Conservation (phyloP, 1,140 invertebrate genomes). For the Leptinotarsa lineolata region DNA sequence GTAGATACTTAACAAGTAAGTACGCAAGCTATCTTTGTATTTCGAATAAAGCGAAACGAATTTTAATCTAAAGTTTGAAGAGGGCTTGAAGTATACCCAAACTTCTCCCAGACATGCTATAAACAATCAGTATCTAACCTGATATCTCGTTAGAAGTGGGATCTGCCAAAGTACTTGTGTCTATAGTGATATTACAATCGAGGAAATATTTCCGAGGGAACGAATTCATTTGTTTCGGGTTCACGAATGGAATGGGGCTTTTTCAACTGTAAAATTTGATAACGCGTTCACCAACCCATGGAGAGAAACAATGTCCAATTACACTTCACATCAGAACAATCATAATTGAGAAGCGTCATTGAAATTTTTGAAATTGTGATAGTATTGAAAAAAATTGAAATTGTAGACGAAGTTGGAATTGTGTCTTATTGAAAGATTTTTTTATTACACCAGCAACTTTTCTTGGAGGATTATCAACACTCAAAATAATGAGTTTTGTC, state of each 20-base stretch:
- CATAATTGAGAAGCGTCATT: too few species aligned
- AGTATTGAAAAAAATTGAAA: too few species aligned
- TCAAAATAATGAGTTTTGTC: too few species aligned
- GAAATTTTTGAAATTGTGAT: too few species aligned
- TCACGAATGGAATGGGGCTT: neutral
- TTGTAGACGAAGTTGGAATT: too few species aligned
- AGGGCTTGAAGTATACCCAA: conserved; percentile 18
- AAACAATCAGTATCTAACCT: conserved; percentile 30
- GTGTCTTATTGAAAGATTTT: too few species aligned
- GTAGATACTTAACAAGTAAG: conserved; percentile 27
- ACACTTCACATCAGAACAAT: too few species aligned
- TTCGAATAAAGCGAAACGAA: neutral
- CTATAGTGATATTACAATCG: conserved; percentile 22
- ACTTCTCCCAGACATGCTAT: conserved; percentile 29
- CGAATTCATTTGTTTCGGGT: neutral
- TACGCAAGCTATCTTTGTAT: conserved; percentile 16
- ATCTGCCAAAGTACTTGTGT: conserved; percentile 15
- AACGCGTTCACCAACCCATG: neutral
- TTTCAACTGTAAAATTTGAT: neutral
- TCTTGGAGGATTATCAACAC: too few species aligned
- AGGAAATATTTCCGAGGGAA: neutral
- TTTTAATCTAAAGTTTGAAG: conserved; percentile 30
- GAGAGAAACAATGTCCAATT: too few species aligned
- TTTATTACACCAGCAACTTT: too few species aligned
- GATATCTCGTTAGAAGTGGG: conserved; percentile 18